Base-by-base conservation (phyloP, 2,797 vertebrate genomes). In the Thripadectes ignobilis region DNA sequence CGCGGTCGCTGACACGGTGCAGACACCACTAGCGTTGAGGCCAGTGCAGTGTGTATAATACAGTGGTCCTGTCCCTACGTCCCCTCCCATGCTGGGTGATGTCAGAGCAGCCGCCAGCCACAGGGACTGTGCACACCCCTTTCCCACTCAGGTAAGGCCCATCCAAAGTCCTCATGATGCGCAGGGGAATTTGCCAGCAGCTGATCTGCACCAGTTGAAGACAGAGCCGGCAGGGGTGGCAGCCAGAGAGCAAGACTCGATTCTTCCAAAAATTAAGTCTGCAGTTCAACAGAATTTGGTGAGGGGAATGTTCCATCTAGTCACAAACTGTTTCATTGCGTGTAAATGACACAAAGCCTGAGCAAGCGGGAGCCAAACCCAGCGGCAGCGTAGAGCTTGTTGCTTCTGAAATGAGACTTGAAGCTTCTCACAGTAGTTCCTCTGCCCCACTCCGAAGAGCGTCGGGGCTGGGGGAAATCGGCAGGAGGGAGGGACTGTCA, bases 371-470 rank as follows among this genome's bases (percentile, higher is more conserved):
- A 92, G 79, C 49, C 83, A 86, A 80, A n/a, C 32, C 36, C 68
- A 52, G 57, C 1, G 0, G 9, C 52, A 59, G 76, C 0, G 0
- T 7, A 19, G 61, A 66, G 66, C 14, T 78, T 4, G 14, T 21
- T 27, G 41, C 55, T 57, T 29, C 78, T 29, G 41, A 13, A 38
- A 36, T 0, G 48, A 71, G 87, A 61, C 13, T 17, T 0, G 0
- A 15, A 14, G 16, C 55, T 30, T 36, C 89, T 71, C 81, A 1
- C 55, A 24, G 84, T 1, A 18, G 46, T 1, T 82, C 49, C 81
- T 59, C 62, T 4, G 41, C 24, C 3, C 23, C 2, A 2, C 46
- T 39, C 15, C 1, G 3, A 75, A 21, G 38, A 46, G 34, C 2
- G 0, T 34, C 0, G 1, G 73, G 69, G 51, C 24, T 4, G 14